Evolutionary conservation across 1,140 invertebrate genomes (phyloP), one percentile per base, ranked within the genome.

Genomic region (Ceratoteleas bidentatus): DNA sequence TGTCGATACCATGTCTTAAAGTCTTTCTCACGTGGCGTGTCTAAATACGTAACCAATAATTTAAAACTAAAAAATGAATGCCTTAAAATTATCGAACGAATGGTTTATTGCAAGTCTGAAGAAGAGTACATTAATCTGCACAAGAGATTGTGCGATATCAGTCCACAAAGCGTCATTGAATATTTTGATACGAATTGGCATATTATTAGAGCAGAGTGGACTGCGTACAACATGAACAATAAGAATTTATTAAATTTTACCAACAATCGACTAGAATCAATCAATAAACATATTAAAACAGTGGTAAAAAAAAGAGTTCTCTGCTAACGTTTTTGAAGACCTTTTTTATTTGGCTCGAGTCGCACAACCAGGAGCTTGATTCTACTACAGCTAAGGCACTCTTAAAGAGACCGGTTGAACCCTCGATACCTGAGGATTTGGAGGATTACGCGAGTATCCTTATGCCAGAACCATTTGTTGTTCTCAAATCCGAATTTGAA

Each of bases 151-250:
- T 6, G 11, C 5, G 11, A 65, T 13, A 14, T 45, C 8, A 57
- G 52, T 9, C 64, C 57, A 11, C 8, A 56, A 36, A 34, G 50
- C 50, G 38, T 57, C 1, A 40, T 57, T 32, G 11, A 69, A 9
- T 81, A 81, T 56, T 81, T 81, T 53, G n/a, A 70, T 57, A 11
- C 8, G 1, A 81, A 81, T 54, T 81, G 72, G 79, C 50, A 70
- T 49, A 15, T 7, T 3, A 74, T 66, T 9, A 43, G 14, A n/a
- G n/a, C 64, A 9, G 70, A 81, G 24, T 76, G 79, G 79, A 57
- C 49, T 3, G 16, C 10, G 3, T 76, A 24, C 33, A 56, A 11
- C 9, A 76, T 81, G 70, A 36, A 50, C 5, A 8, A 68, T 15
- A 14, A 10, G 15, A 81, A 69, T 57, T 58, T 76, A 33, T 43